Evolutionary conservation across 2,888 invertebrate species (phyloP).

Genomic region (Morinoia aosen): DNA sequence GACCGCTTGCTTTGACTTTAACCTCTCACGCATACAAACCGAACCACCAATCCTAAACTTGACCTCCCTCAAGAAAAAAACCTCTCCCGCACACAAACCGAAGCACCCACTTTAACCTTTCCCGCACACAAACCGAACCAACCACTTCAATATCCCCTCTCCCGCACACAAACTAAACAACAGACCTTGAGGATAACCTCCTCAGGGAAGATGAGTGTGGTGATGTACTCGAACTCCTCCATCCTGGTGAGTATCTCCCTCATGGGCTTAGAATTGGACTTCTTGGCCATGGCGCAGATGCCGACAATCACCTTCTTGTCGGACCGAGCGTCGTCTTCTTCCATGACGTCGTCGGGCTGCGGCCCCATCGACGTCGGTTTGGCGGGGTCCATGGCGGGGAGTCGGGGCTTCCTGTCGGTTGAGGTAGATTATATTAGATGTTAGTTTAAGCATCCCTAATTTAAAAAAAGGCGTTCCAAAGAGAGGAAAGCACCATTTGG

Average conservation of each 20-base stretch:
- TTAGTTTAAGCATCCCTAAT: too few species aligned
- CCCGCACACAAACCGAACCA: too few species aligned
- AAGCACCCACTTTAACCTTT: too few species aligned
- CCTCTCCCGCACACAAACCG: too few species aligned
- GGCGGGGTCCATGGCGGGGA: not conserved
- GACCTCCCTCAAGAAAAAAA: too few species aligned
- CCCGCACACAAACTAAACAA: too few species aligned
- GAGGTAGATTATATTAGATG: too few species aligned
- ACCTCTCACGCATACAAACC: too few species aligned
- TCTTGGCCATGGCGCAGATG: constrained; percentile 99
- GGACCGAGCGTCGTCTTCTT: not conserved
- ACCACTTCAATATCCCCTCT: not conserved
- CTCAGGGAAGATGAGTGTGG: constrained; percentile 95
- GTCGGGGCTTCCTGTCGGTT: not conserved
- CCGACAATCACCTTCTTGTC: constrained; percentile 90
- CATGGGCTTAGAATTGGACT: constrained; percentile 99
- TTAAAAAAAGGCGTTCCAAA: too few species aligned
- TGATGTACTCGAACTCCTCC: constrained; percentile 96
- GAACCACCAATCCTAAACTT: too few species aligned
- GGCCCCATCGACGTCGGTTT: not conserved
- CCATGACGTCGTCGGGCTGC: not conserved
- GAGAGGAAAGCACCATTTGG: too few species aligned
- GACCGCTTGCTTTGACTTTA: too few species aligned
- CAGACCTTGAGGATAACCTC: constrained; percentile 92
- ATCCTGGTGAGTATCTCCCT: constrained; percentile 96